These are phyloP conservation scores for Scaptomyza graminum DNA, from an alignment of 1,140 invertebrate genomes.

Conservation along the genomic window DNA sequence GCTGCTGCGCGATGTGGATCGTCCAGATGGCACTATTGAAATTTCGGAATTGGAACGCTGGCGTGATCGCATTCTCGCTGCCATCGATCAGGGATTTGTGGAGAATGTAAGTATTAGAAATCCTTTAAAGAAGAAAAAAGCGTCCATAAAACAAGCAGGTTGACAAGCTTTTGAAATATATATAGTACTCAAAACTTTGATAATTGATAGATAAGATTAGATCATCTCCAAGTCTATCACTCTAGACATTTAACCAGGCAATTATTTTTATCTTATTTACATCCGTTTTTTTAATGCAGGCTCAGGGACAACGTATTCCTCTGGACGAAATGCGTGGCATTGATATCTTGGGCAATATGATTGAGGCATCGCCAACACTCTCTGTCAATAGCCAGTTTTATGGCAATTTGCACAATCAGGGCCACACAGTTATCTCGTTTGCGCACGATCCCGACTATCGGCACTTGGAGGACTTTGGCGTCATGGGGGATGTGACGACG, in stretches of 20 bases:
- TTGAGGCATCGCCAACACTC: slow-evolving; percentile 85
- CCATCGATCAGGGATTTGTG: slow-evolving; percentile 86
- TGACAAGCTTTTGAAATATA: too few species aligned
- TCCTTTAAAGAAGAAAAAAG: too few species aligned
- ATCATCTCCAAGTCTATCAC: too few species aligned
- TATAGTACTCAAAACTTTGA: too few species aligned
- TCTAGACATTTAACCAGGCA: too few species aligned
- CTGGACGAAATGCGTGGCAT: slow-evolving; percentile 83
- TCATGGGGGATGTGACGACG: slow-evolving; percentile 88
- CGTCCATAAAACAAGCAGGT: too few species aligned
- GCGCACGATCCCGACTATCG: slow-evolving; percentile 87
- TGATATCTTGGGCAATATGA: slow-evolving; percentile 87
- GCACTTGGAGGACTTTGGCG: slow-evolving; percentile 86
- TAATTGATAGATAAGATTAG: too few species aligned
- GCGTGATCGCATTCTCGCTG: slow-evolving; percentile 86
- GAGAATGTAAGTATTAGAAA: slow-evolving; percentile 69
- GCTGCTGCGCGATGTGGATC: slow-evolving; percentile 84
- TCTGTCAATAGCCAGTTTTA: slow-evolving; percentile 86
- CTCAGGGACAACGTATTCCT: slow-evolving; percentile 58
- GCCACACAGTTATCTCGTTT: slow-evolving; percentile 86
- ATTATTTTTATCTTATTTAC: too few species aligned
- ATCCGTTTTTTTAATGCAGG: slow-evolving; percentile 18
- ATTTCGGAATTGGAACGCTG: slow-evolving; percentile 86
- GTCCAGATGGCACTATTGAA: slow-evolving; percentile 86
- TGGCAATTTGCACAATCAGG: slow-evolving; percentile 87